Conservation (phyloP, 2,113 vertebrate genomes). For the Burhinus bistriatus region DNA sequence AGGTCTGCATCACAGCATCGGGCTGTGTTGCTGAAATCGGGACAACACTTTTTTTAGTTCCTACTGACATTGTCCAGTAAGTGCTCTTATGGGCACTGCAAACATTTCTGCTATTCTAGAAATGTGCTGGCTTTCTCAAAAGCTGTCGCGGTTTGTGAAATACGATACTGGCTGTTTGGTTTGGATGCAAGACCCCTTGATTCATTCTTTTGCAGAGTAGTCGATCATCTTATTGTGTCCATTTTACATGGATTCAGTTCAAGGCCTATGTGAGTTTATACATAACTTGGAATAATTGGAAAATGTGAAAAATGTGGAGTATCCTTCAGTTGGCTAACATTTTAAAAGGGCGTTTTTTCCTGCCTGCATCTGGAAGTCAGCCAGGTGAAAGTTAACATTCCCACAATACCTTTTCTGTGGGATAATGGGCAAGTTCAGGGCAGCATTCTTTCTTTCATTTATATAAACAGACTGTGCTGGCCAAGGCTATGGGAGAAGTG, state of each 20-base stretch:
- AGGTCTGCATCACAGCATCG: rapidly evolving
- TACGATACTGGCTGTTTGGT: background rate
- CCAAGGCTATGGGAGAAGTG: background rate
- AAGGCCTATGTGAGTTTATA: background rate
- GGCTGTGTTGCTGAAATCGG: background rate
- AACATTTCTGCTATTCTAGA: background rate
- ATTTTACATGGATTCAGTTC: background rate
- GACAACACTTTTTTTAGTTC: background rate
- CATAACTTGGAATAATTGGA: background rate
- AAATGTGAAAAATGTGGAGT: slow-evolving; percentile 7
- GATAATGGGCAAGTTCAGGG: slow-evolving; percentile 29
- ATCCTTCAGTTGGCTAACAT: slow-evolving; percentile 19
- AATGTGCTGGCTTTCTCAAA: background rate
- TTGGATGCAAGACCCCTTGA: background rate
- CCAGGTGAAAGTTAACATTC: slow-evolving; percentile 58
- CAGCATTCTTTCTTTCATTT: slow-evolving; percentile 37
- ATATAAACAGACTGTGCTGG: slow-evolving; percentile 14
- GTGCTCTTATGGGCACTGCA: background rate
- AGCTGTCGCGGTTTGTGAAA: background rate
- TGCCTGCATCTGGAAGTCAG: background rate
- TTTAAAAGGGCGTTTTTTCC: background rate
- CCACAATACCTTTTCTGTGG: slow-evolving; percentile 58
- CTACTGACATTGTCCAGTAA: background rate
- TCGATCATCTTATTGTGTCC: background rate
- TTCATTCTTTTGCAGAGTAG: background rate